Evolutionary conservation across 1,140 invertebrate species (phyloP).

Genomic region (Galendromus occidentalis): DNA sequence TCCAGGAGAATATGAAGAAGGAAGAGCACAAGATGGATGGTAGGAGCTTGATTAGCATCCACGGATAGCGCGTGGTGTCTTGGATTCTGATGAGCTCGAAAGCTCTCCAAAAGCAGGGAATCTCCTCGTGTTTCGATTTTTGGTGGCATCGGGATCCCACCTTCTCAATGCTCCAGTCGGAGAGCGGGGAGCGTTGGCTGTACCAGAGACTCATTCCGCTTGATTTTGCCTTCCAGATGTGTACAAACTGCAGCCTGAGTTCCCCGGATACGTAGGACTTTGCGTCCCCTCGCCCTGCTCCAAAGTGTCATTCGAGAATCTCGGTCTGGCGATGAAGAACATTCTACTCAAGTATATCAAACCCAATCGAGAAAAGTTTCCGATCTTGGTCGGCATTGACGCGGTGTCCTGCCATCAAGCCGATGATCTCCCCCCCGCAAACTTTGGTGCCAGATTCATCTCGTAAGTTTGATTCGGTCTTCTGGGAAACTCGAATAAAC

Average conservation of each 20-base stretch:
- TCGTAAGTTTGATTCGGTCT: no score
- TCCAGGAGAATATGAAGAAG: slow-evolving; percentile 2
- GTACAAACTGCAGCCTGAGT: neutral
- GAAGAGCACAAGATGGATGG: neutral
- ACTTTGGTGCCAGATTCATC: no score
- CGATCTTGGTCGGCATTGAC: neutral
- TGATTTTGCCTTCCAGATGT: neutral
- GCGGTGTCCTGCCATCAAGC: neutral
- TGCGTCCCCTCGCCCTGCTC: neutral
- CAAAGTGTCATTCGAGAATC: neutral
- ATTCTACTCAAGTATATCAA: neutral
- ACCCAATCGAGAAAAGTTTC: neutral
- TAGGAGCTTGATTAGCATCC: neutral
- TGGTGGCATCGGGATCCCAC: neutral
- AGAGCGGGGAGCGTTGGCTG: neutral
- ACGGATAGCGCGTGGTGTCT: neutral
- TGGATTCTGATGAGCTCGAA: neutral
- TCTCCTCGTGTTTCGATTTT: neutral
- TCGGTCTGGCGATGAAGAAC: neutral
- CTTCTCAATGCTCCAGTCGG: neutral
- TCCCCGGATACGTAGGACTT: neutral
- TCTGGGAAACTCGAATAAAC: no score
- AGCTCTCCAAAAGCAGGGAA: neutral
- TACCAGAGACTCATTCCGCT: neutral
- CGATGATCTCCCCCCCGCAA: no score